Evolutionary conservation across 2,888 invertebrate genomes (phyloP).

Genomic region (Fragum whitleyi): DNA sequence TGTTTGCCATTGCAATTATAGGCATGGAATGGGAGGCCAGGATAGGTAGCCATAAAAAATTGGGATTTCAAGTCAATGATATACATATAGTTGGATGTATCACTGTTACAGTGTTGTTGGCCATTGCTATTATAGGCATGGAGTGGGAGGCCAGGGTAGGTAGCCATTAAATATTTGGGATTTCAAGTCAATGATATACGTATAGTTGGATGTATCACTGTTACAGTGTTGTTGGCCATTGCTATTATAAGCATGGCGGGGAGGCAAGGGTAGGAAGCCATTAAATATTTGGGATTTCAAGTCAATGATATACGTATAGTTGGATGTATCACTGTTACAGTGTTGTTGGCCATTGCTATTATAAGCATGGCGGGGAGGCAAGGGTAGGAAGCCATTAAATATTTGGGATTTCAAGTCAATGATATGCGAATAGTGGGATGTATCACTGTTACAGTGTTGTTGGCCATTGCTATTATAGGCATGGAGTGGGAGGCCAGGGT

Average conservation of each 20-base stretch:
- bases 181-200: constrained; percentile 82
- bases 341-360: constrained; percentile 94
- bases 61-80: constrained; percentile 91
- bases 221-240: constrained; percentile 94
- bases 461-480: constrained; percentile 95
- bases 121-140: constrained; percentile 97
- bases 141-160: constrained; percentile 98
- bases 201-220: constrained; percentile 92
- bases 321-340: constrained; percentile 91
- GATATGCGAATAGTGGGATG: constrained; percentile 94
- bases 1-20: constrained; percentile 94
- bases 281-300: too few species aligned
- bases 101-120: constrained; percentile 92
- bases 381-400: constrained; percentile 89
- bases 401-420: constrained; percentile 86
- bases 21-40: constrained; percentile 94
- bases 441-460: constrained; percentile 91
- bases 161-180: neutral
- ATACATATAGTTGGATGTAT: constrained; percentile 93
- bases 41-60: too few species aligned
- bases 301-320: constrained; percentile 93
- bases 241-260: constrained; percentile 98
- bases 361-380: constrained; percentile 98
- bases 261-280: too few species aligned
- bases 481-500: constrained; percentile 99